Evolutionary conservation across 1,140 invertebrate species (phyloP), one percentile per base, ranked within the genome.

Genomic region (Caerostris extrusa): DNA sequence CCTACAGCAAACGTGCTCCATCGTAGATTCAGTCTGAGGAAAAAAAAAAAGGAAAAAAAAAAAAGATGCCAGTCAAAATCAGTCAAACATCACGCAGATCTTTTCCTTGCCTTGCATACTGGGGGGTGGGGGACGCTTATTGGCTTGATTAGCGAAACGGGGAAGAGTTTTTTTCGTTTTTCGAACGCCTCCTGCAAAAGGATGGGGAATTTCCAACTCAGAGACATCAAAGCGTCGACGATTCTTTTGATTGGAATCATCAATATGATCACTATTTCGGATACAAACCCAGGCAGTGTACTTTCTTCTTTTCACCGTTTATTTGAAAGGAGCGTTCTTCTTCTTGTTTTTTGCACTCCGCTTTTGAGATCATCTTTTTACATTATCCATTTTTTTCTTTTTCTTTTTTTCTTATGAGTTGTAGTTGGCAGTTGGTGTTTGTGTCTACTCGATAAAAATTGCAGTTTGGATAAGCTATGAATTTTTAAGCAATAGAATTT

Each of bases 141-240:
- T 91, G 90, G 90, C 90, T 91, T 91, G 90, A 91, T 91, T 91
- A 91, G 90, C 17, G 90, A 91, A 81, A 82, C 69, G 69, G 71
- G 77, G 17, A 91, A 53, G 53, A 17, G 58, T 19, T 61, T 10
- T 53, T 55, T 86, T n/a, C 57, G 7, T 56, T 34, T 34, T 34
- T 34, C 34, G 61, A 64, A 64, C 61, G 61, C 71, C 19, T 77
- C 53, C 34, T 10, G 7, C 34, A 19, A 34, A 60, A 64, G 10
- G 50, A 4, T 1, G 61, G 57, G 50, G 34, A 67, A 57, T 8
- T 34, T 57, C 67, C 61, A 17, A 5, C 57, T 14, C 82, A 6
- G 14, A 53, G 64, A 90, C 88, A 77, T 90, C 88, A 90, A 90
- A 90, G 88, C 60, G 86, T 12, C 55, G 60, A 10, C 71, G 71